Conservation (phyloP, 2,888 invertebrate genomes). For the Prenolepis imparis region DNA sequence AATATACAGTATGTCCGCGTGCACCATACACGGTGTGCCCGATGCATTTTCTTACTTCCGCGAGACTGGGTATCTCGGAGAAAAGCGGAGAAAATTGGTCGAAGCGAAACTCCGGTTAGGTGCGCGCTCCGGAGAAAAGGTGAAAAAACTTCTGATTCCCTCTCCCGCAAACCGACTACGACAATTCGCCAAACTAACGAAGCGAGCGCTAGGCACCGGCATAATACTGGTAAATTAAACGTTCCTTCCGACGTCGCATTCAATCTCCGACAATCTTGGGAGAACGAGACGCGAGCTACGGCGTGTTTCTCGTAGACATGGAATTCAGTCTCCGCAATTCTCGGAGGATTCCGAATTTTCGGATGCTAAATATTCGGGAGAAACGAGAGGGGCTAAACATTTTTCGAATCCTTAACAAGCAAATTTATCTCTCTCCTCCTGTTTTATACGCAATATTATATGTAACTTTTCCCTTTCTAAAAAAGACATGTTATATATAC, state of each 20-base stretch:
- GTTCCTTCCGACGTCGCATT: constrained; percentile 28
- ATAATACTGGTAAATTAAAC: constrained; percentile 39
- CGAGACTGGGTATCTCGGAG: not conserved
- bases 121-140: too few species aligned
- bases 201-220: constrained; percentile 5
- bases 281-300: not conserved
- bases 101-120: constrained; percentile 30
- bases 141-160: constrained; percentile 1
- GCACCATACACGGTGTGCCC: not conserved
- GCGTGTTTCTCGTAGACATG: not conserved
- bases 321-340: not conserved
- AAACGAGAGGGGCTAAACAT: not conserved
- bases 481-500: too few species aligned
- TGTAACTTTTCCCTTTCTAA: too few species aligned
- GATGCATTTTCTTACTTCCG: constrained; percentile 14
- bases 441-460: not conserved
- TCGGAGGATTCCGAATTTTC: not conserved
- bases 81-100: constrained; percentile 19
- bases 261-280: constrained; percentile 22
- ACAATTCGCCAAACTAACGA: constrained; percentile 38
- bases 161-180: not conserved
- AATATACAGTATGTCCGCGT: not conserved
- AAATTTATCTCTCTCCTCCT: not conserved
- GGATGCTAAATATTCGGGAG: not conserved
- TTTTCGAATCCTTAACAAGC: not conserved